These are phyloP conservation scores for Apteryx mantelli DNA, from an alignment of 2,113 vertebrate genomes.

Conservation along the genomic window DNA sequence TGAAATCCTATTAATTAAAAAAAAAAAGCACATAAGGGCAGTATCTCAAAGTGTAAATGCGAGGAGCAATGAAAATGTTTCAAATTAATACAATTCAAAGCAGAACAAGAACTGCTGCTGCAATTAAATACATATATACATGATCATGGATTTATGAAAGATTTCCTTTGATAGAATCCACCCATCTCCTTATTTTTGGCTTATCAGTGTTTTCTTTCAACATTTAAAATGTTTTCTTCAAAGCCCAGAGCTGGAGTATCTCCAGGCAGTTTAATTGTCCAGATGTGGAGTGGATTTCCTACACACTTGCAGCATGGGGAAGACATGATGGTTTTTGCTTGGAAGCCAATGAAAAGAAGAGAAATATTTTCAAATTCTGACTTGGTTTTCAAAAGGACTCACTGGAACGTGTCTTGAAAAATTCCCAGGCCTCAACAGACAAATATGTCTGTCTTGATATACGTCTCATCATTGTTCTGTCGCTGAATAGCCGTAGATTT, in stretches of 20 bases:
- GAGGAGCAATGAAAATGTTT: slow-evolving; percentile 36
- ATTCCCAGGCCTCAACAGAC: slow-evolving; percentile 25
- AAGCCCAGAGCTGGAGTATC: not conserved
- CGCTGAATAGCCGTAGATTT: not conserved
- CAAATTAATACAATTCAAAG: slow-evolving; percentile 10
- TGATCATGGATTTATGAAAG: not conserved
- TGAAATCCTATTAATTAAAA: slow-evolving; percentile 27
- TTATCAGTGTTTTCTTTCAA: slow-evolving; percentile 54
- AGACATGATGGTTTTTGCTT: slow-evolving; percentile 14
- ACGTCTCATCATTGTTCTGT: not conserved
- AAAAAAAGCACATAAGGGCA: not conserved
- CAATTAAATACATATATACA: slow-evolving; percentile 19
- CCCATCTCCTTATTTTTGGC: not conserved
- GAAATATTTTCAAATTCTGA: slow-evolving; percentile 13
- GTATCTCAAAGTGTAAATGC: slow-evolving; percentile 22
- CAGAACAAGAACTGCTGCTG: slow-evolving; percentile 23
- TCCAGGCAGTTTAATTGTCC: slow-evolving; percentile 30
- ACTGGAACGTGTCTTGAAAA: slow-evolving; percentile 35
- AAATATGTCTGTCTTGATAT: not conserved
- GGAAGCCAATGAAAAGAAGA: slow-evolving; percentile 32
- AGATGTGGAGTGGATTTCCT: slow-evolving; percentile 38
- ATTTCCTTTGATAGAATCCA: not conserved
- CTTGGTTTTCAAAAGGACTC: not conserved
- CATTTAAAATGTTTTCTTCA: slow-evolving; percentile 31
- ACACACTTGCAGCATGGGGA: not conserved